Conservation (phyloP, 2,797 vertebrate genomes). For the Delichon dasypus region DNA sequence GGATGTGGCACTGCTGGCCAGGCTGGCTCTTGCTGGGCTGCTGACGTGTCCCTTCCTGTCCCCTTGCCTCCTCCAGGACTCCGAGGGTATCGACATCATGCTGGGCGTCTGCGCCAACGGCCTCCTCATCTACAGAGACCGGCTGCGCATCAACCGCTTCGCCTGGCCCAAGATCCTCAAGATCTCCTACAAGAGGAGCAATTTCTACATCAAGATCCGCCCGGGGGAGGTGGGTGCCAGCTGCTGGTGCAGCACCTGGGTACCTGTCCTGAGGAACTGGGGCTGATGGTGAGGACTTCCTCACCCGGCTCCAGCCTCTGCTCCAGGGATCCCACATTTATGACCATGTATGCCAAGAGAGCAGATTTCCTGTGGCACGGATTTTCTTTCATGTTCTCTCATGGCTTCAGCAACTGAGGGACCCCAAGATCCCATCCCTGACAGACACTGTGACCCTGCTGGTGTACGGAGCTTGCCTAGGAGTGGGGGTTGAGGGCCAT, state of each 20-base stretch:
- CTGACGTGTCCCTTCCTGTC: background rate
- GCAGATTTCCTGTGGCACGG: background rate
- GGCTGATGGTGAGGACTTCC: background rate
- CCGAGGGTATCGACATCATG: conserved; percentile 98
- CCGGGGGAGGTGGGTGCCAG: conserved; percentile 88
- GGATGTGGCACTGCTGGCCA: background rate
- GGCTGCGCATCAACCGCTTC: conserved; percentile 97
- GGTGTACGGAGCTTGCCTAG: background rate
- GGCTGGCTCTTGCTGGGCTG: background rate
- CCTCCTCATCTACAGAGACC: conserved; percentile 96
- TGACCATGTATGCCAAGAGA: background rate
- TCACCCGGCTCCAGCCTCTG: background rate
- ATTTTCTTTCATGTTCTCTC: background rate
- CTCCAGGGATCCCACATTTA: background rate
- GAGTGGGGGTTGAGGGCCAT: background rate
- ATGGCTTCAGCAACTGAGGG: background rate
- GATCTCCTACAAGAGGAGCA: conserved; percentile 98
- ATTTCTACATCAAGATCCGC: conserved; percentile 99
- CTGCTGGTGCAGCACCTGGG: background rate
- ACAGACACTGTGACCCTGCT: accelerated
- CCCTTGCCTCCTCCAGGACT: conserved; percentile 81
- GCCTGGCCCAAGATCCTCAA: conserved; percentile 99
- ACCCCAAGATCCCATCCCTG: background rate
- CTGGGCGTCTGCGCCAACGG: conserved; percentile 96
- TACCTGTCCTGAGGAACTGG: background rate